Evolutionary conservation across 2,888 invertebrate species (phyloP).

Genomic region (Elgonia sp.): DNA sequence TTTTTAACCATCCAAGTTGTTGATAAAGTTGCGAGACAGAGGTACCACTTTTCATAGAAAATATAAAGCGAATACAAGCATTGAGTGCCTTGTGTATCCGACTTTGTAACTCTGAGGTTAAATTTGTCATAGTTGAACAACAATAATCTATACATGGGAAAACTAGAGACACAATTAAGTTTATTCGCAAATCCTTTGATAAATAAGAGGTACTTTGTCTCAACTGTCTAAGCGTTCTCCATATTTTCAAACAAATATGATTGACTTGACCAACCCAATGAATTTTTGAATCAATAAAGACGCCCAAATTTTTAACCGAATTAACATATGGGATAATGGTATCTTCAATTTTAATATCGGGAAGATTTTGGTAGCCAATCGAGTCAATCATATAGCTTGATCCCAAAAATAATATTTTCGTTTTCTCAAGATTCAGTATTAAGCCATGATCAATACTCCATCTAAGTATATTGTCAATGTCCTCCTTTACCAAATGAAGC

Average conservation of each 20-base stretch:
- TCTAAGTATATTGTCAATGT: not conserved
- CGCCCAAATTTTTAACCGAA: not conserved
- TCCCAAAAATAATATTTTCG: not conserved
- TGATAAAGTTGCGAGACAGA: too few species aligned
- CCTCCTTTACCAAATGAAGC: not conserved
- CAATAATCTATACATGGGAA: not conserved
- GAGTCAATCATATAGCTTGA: not conserved
- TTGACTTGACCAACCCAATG: not conserved
- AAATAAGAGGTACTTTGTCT: not conserved
- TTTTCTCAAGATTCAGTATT: not conserved
- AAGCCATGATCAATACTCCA: not conserved
- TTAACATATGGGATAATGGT: not conserved
- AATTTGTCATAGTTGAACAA: not conserved
- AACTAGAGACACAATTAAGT: not conserved
- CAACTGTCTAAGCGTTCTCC: not conserved
- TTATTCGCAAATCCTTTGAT: not conserved
- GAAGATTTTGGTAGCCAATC: not conserved
- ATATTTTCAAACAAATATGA: not conserved
- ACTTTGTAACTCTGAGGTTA: not conserved
- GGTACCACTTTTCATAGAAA: not conserved
- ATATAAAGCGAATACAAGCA: not conserved
- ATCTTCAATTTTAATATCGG: not conserved
- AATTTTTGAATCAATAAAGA: not conserved
- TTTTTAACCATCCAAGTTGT: too few species aligned
- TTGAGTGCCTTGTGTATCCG: not conserved